Percentiles rank a stretch among this genome's conserved stretches.
These are phyloP conservation scores for Eristalinus sepulchralis DNA, from an alignment of 2,888 invertebrate genomes.

Conservation along the genomic window DNA sequence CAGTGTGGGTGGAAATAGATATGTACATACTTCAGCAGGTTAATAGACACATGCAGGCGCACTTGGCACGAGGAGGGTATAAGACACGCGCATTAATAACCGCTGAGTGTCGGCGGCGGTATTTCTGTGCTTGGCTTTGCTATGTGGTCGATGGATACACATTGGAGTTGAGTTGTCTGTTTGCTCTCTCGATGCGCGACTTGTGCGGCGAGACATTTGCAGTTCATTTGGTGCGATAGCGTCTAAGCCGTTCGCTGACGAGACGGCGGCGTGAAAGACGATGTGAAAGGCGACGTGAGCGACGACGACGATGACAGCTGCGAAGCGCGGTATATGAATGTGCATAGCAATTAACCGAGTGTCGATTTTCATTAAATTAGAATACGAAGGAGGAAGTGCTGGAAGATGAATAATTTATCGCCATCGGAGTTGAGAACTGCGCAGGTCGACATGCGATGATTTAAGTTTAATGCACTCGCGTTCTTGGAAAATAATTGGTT, in stretches of 20 bases:
- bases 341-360: conserved; percentile 64
- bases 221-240: background rate
- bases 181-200: conserved; percentile 26
- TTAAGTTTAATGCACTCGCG: background rate
- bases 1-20: conserved; percentile 5
- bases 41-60: conserved; percentile 7
- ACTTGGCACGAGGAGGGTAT: conserved; percentile 1
- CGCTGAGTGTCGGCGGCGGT: conserved; percentile 29
- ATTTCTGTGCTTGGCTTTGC: conserved; percentile 23
- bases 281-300: background rate
- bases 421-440: background rate
- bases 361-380: conserved; percentile 47
- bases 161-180: background rate
- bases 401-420: conserved; percentile 36
- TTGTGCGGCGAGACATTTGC: conserved; percentile 16
- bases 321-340: conserved; percentile 54
- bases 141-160: conserved; percentile 57
- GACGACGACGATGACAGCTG: background rate
- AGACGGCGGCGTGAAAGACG: conserved; percentile 15
- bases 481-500: background rate
- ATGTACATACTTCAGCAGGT: conserved; percentile 19
- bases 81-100: conserved; percentile 38
- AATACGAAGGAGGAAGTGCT: conserved; percentile 59
- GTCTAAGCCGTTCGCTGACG: background rate
- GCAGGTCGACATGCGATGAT: background rate